These are phyloP conservation scores for Brachionus manjavacas DNA, from an alignment of 1,140 invertebrate genomes.

Conservation along the genomic window DNA sequence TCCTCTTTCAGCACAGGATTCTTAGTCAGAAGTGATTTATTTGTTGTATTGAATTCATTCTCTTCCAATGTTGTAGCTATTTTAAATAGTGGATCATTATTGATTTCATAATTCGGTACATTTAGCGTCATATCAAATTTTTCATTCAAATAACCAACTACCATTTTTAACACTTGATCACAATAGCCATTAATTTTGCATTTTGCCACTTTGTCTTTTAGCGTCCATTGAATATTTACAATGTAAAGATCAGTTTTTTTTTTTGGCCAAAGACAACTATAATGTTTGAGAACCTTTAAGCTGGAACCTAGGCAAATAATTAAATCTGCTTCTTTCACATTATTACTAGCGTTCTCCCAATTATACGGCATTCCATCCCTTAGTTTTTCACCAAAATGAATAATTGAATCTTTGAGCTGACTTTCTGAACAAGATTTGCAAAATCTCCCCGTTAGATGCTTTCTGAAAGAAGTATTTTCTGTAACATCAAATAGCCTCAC, in stretches of 20 bases:
- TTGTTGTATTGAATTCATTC: slow-evolving; percentile 13
- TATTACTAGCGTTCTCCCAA: not conserved
- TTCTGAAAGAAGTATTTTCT: slow-evolving; percentile 28
- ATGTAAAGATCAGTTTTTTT: slow-evolving; percentile 68
- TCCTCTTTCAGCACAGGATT: not conserved
- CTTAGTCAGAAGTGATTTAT: not conserved
- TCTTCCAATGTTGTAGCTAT: not conserved
- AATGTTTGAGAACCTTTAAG: slow-evolving; percentile 74
- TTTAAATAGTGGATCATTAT: not conserved
- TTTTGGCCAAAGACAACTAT: slow-evolving; percentile 62
- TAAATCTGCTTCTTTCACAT: slow-evolving; percentile 73
- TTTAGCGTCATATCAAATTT: not conserved
- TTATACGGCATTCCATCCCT: slow-evolving; percentile 28
- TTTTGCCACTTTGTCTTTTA: slow-evolving; percentile 67
- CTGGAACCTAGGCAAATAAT: slow-evolving; percentile 91
- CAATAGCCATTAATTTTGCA: slow-evolving; percentile 32
- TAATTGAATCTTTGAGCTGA: slow-evolving; percentile 30
- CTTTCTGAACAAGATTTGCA: not conserved
- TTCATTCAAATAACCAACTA: not conserved
- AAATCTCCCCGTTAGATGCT: slow-evolving; percentile 13
- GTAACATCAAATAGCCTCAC: slow-evolving; percentile 6
- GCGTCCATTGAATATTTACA: slow-evolving; percentile 92
- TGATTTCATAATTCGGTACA: not conserved
- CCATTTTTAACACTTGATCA: slow-evolving; percentile 20
- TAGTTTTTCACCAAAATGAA: slow-evolving; percentile 40